Base-by-base conservation (phyloP, 2,797 vertebrate species). In the Malacoctenus gilli region DNA sequence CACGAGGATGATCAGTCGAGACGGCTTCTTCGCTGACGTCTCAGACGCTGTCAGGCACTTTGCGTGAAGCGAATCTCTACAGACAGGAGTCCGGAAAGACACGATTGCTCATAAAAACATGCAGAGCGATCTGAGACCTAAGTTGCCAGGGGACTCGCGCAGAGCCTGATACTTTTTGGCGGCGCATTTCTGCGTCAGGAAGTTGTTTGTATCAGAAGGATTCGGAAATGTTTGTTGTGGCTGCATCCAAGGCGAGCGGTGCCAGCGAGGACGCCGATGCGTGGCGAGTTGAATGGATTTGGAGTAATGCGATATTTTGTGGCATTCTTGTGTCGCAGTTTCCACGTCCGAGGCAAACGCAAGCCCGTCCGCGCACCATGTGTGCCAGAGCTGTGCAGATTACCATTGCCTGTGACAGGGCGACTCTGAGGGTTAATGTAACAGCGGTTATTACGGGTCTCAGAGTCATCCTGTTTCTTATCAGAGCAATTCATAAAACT, bases 161-260 rank as follows among this genome's bases (percentile, higher is more conserved):
- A 20, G 30, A 55, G 14, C 38, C 39, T 22, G 39, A 43, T 4
- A 14, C 8, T 34, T 42, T 23, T n/a, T 40, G 38, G 38, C 38
- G 7, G 47, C 37, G 15, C 9, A 19, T 36, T 43, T 4, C 42
- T 43, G 42, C 2, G 38, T 32, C 42, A 54, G 20, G 28, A 37
- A 43, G 35, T 51, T 60, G 47, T 55, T 35, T 63, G 28, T 13
- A 35, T 25, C 21, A 23, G 16, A 62, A 13, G 4, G 36, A 28
- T 39, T 48, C 0, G 20, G 13, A 28, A 20, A 16, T 55, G 19
- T 54, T 44, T 60, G 25, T 8, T 32, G 10, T 40, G 41, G 30
- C 21, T 16, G 14, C 16, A 13, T 21, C 20, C 15, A 52, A 28
- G 12, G 19, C 13, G 2, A 28, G 8, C 11, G 16, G 23, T 20